Conservation (phyloP, 2,113 vertebrate genomes). For the Vulpes lagopus region DNA sequence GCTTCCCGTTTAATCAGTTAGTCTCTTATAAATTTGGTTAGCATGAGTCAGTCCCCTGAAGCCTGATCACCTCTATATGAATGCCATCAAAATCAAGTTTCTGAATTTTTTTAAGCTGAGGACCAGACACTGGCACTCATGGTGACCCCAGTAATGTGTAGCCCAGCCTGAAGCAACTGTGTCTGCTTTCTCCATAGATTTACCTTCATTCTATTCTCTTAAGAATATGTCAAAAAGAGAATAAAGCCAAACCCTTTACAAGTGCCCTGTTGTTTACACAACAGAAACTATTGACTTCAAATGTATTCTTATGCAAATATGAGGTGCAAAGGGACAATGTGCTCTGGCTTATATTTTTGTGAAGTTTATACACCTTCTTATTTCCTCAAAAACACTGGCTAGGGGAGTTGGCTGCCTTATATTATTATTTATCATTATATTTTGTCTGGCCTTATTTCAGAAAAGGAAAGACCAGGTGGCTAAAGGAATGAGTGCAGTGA, state of each 20-base stretch:
- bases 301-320: slow-evolving; percentile 56
- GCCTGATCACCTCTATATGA: slow-evolving; percentile 47
- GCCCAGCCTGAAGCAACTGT: slow-evolving; percentile 51
- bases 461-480: not conserved
- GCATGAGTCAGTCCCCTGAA: slow-evolving; percentile 75
- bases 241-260: not conserved
- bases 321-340: slow-evolving; percentile 19
- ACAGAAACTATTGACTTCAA: not conserved
- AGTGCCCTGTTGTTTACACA: not conserved
- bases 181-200: slow-evolving; percentile 52
- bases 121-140: slow-evolving; percentile 62
- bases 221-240: slow-evolving; percentile 54
- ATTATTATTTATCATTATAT: slow-evolving; percentile 1
- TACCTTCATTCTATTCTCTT: slow-evolving; percentile 49
- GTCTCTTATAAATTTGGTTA: slow-evolving; percentile 76
- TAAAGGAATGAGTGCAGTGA: slow-evolving; percentile 29
- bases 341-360: slow-evolving; percentile 39
- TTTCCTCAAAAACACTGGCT: not conserved
- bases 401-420: not conserved
- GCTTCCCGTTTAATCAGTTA: slow-evolving; percentile 73
- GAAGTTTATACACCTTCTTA: not conserved
- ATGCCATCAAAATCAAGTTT: slow-evolving; percentile 74
- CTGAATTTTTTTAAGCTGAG: slow-evolving; percentile 70
- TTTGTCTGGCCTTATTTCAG: slow-evolving; percentile 24
- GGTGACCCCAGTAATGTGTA: slow-evolving; percentile 70